phyloP scores from a whole-genome alignment of 2,888 invertebrate species.

The Cantharis lateralis region DNA sequence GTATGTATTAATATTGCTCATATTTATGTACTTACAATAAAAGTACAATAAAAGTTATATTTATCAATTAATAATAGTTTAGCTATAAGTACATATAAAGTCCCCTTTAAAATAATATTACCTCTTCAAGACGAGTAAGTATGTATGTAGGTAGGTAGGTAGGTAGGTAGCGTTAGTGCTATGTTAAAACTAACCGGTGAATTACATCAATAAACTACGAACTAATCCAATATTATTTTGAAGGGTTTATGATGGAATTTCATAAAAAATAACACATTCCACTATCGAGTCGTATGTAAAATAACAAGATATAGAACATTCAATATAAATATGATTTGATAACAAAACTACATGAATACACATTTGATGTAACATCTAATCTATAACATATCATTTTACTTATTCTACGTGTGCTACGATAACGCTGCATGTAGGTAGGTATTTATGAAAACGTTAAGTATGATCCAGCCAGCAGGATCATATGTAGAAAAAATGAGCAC shows the following conservation, averaged over 20 bases:
- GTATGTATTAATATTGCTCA: constrained; percentile 51
- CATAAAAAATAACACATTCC: constrained; percentile 40
- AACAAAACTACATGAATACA: constrained; percentile 47
- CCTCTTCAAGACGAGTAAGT: not conserved
- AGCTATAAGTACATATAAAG: constrained; percentile 1
- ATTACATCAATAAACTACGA: not conserved
- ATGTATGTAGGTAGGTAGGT: not conserved
- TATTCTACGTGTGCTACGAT: constrained; percentile 40
- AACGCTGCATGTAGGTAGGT: constrained; percentile 44
- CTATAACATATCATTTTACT: constrained; percentile 37
- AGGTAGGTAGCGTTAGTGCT: not conserved
- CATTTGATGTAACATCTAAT: constrained; percentile 40
- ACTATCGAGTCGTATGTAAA: constrained; percentile 37
- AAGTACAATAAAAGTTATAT: constrained; percentile 21
- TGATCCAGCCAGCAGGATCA: constrained; percentile 39
- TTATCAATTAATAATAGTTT: constrained; percentile 10
- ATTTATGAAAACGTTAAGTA: constrained; percentile 39
- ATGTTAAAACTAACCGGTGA: constrained; percentile 1
- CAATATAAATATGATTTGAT: constrained; percentile 43
- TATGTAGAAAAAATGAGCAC: constrained; percentile 53
- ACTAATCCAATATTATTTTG: not conserved
- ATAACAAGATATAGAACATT: constrained; percentile 41
- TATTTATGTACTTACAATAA: constrained; percentile 36
- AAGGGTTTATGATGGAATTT: constrained; percentile 27
- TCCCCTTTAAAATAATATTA: constrained; percentile 1